Conservation (phyloP, 2,888 invertebrate species). For the Oasisia sp. region DNA sequence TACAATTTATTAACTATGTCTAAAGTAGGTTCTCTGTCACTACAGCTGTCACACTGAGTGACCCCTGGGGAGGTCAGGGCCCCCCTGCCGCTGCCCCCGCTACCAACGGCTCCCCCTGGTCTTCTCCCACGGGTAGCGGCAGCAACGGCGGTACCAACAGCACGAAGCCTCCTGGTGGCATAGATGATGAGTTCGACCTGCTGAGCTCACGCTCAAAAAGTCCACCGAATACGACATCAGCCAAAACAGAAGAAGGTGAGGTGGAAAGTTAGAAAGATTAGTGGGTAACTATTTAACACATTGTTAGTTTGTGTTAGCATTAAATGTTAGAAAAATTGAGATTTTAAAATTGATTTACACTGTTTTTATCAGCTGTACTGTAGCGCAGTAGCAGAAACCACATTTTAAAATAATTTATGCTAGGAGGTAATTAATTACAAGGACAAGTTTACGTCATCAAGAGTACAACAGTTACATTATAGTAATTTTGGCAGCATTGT, state of each 20-base stretch:
- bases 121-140: constrained; percentile 36
- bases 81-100: constrained; percentile 39
- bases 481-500: too few species aligned
- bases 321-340: too few species aligned
- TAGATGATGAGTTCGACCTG: constrained; percentile 62
- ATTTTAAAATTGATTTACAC: too few species aligned
- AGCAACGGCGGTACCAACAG: neutral
- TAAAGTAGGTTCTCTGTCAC: constrained; percentile 59
- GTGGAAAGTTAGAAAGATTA: neutral
- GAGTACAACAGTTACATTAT: too few species aligned
- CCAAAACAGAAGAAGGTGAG: constrained; percentile 5
- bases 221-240: constrained; percentile 14
- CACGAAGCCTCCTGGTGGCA: constrained; percentile 33
- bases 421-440: too few species aligned
- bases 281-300: too few species aligned
- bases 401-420: too few species aligned
- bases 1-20: neutral
- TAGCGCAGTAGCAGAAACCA: too few species aligned
- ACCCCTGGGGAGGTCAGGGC: constrained; percentile 79
- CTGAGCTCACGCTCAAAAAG: constrained; percentile 49
- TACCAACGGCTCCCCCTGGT: constrained; percentile 46
- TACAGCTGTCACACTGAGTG: constrained; percentile 67
- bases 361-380: too few species aligned
- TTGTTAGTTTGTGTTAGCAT: too few species aligned
- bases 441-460: too few species aligned